Evolutionary conservation across 2,797 vertebrate genomes (phyloP), one percentile per base, ranked within the genome.

Genomic region (Macropus fuliginosus): DNA sequence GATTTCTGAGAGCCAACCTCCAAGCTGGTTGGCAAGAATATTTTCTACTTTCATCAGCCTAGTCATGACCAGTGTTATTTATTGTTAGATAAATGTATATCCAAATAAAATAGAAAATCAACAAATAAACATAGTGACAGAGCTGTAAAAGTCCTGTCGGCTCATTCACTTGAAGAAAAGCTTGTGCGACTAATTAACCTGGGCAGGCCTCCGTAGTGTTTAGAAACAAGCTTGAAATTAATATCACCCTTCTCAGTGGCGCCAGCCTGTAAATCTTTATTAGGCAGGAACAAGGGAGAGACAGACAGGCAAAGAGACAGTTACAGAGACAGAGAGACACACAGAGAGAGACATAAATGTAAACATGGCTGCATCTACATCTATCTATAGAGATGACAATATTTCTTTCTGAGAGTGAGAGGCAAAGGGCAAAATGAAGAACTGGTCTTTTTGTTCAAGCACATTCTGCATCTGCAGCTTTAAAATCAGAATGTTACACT

Each of bases 111-210:
- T 97, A 97, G 97, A 98, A 98, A 98, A 97, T 0, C 92, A 98
- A 98, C 98, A 98, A 98, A 98, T 97, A 98, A 98, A 98, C 54
- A 12, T 92, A 87, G 96, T 96, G 98, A 97, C 97, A 98, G 97
- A 97, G 97, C 97, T 95, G 31, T 98, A 98, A 97, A 98, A 96
- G 96, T 89, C 62, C 40, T 0, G 94, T 97, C 13, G 93, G 94
- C 97, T 98, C 52, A 1, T 97, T 98, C 97, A 95, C 97, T 97
- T 96, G 97, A 97, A 96, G 97, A 98, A 98, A 98, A 98, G 97
- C 96, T 96, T 97, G 96, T 92, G 92, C 97, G 95, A 94, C 97
- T 98, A 98, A 98, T 98, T 98, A 98, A 99, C 98, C 98, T 94
- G 54, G 62, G 97, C 96, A 95, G 97, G 97, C 94, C 97, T 97